A percentile compares a stretch with the other conserved stretches of the same genome.
Conservation (phyloP, 2,113 vertebrate species). For the Petrocephalus zakoni region DNA sequence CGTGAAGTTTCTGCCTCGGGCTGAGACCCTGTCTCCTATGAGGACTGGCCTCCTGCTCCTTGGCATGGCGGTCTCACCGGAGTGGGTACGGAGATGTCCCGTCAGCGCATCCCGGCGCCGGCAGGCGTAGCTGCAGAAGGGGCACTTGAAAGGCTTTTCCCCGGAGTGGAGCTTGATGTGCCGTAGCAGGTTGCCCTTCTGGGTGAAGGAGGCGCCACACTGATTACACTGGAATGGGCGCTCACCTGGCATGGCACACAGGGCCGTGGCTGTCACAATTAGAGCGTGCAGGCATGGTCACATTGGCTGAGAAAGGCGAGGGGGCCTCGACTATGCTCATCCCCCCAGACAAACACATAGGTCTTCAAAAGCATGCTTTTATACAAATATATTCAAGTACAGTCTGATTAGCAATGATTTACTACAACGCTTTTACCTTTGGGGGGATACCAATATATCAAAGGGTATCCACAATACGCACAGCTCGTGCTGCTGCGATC, state of each 20-base stretch:
- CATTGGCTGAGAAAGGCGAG: background rate
- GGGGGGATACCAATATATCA: background rate
- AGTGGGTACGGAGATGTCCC: constrained; percentile 89
- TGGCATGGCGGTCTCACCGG: constrained; percentile 61
- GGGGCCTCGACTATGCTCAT: background rate
- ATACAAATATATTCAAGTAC: background rate
- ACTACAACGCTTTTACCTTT: background rate
- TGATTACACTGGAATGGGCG: constrained; percentile 94
- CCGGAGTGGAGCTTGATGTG: constrained; percentile 96
- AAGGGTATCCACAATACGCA: background rate
- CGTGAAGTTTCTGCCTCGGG: background rate
- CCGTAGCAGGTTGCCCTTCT: constrained; percentile 92
- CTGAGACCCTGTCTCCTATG: background rate
- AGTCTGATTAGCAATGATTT: background rate
- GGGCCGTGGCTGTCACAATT: constrained; percentile 17
- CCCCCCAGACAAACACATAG: background rate
- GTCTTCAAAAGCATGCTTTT: background rate
- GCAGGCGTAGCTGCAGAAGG: constrained; percentile 89
- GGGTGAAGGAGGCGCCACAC: constrained; percentile 94
- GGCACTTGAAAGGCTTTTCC: constrained; percentile 96
- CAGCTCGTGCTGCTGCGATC: background rate
- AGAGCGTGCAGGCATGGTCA: background rate
- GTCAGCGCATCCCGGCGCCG: constrained; percentile 85
- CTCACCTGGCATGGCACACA: constrained; percentile 65
- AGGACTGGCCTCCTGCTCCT: background rate